Evolutionary conservation across 2,888 invertebrate genomes (phyloP).

Genomic region (Andrena praecox): DNA sequence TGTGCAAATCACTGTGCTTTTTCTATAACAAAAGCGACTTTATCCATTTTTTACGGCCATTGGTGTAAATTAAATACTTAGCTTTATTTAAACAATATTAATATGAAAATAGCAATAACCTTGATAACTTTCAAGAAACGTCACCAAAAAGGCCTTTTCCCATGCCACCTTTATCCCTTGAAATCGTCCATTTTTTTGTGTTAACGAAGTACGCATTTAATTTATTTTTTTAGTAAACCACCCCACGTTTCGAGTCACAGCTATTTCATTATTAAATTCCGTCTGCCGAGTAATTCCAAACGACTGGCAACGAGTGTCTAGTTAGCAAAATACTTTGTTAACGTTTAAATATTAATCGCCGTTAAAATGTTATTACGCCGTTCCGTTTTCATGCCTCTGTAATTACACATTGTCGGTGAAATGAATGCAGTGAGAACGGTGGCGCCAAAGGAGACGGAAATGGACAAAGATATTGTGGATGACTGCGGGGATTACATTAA

Average conservation of each 20-base stretch:
- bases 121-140: too few relatives aligned
- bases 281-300: not conserved
- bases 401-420: conserved; percentile 35
- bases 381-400: not conserved
- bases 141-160: too few relatives aligned
- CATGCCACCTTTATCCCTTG: too few relatives aligned
- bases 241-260: not conserved
- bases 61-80: too few relatives aligned
- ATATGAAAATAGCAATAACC: too few relatives aligned
- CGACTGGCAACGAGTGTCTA: not conserved
- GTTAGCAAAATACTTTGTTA: not conserved
- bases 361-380: conserved; percentile 4
- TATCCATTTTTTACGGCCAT: too few relatives aligned
- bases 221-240: too few relatives aligned
- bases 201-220: too few relatives aligned
- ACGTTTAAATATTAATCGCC: not conserved
- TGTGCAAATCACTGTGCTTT: not conserved
- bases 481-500: conserved; percentile 71
- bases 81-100: too few relatives aligned
- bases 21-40: too few relatives aligned
- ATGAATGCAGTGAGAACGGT: conserved; percentile 28
- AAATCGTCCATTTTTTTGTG: too few relatives aligned
- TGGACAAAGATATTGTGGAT: conserved; percentile 41
- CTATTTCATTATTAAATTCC: not conserved
- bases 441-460: conserved; percentile 14